These are phyloP conservation scores for Falco peregrinus DNA, from an alignment of 2,797 vertebrate genomes.

Conservation along the genomic window DNA sequence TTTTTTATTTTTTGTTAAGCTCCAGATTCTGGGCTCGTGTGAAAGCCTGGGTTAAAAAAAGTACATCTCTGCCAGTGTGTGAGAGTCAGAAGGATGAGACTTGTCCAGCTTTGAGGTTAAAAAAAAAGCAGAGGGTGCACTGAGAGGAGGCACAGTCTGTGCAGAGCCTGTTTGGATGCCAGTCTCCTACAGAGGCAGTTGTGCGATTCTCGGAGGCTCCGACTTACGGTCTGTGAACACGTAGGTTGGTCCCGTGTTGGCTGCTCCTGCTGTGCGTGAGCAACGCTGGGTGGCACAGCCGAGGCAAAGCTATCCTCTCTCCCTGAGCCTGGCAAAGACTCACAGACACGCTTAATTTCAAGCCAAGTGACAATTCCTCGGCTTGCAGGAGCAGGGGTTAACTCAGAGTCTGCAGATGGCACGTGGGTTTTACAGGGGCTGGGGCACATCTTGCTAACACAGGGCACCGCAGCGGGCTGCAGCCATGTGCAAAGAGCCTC, in stretches of 20 bases:
- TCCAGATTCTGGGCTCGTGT: background rate
- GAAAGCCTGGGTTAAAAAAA: background rate
- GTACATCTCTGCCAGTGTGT: background rate
- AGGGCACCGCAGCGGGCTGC: background rate
- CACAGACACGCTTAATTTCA: background rate
- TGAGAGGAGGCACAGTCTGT: background rate
- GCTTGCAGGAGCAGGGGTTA: background rate
- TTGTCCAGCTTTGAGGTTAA: background rate
- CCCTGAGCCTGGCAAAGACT: background rate
- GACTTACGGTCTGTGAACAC: rapidly evolving
- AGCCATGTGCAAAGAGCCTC: background rate
- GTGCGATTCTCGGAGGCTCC: rapidly evolving
- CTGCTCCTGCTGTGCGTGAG: background rate
- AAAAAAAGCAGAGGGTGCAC: background rate
- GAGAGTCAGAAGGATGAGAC: background rate
- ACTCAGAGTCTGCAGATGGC: background rate
- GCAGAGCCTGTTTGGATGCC: rapidly evolving
- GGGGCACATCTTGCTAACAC: background rate
- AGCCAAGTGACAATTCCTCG: background rate
- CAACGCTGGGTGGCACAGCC: background rate
- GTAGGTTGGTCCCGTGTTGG: background rate
- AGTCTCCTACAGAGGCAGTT: rapidly evolving
- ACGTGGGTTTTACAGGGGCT: background rate
- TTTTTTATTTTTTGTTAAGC: background rate
- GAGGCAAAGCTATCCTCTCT: background rate